Evolutionary conservation across 1,140 invertebrate species (phyloP).

Genomic region (Conus ventricosus): DNA sequence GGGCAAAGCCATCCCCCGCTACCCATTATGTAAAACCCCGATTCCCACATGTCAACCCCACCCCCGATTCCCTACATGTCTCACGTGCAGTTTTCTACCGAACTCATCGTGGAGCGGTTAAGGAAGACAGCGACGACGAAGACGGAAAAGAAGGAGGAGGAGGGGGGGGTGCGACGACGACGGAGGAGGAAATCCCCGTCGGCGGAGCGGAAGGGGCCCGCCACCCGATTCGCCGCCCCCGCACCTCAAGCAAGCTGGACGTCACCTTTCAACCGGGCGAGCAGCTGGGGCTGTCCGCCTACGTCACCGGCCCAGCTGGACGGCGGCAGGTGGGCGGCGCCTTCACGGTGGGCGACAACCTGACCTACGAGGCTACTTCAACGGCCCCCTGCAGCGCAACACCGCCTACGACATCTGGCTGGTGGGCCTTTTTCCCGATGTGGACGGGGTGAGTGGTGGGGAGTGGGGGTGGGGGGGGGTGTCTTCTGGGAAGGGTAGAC

Average conservation of each 20-base stretch:
- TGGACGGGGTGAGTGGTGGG: slow-evolving; percentile 58
- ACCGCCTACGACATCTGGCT: slow-evolving; percentile 83
- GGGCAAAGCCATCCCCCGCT: no score
- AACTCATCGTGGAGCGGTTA: slow-evolving; percentile 54
- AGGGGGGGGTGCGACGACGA: neutral
- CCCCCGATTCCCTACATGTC: no score
- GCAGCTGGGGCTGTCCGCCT: slow-evolving; percentile 82
- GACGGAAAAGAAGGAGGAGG: slow-evolving; percentile 17
- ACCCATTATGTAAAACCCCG: no score
- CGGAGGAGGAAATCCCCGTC: neutral
- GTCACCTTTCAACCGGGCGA: slow-evolving; percentile 75
- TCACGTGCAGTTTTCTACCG: slow-evolving; percentile 57
- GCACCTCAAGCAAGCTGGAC: slow-evolving; percentile 51
- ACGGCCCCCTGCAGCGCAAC: slow-evolving; percentile 83
- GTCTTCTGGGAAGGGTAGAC: no score
- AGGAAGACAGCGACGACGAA: no score
- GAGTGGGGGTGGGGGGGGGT: neutral
- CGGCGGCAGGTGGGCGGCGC: slow-evolving; percentile 69
- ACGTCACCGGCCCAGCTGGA: slow-evolving; percentile 87
- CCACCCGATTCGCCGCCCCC: slow-evolving; percentile 3
- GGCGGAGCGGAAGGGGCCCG: no score
- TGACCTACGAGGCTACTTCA: slow-evolving; percentile 85
- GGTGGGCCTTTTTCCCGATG: slow-evolving; percentile 73
- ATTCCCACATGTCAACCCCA: no score
- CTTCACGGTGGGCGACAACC: slow-evolving; percentile 87